Evolutionary conservation across 2,113 vertebrate genomes (phyloP), one percentile per base, ranked within the genome.

Genomic region (Triplophysa dalaica): DNA sequence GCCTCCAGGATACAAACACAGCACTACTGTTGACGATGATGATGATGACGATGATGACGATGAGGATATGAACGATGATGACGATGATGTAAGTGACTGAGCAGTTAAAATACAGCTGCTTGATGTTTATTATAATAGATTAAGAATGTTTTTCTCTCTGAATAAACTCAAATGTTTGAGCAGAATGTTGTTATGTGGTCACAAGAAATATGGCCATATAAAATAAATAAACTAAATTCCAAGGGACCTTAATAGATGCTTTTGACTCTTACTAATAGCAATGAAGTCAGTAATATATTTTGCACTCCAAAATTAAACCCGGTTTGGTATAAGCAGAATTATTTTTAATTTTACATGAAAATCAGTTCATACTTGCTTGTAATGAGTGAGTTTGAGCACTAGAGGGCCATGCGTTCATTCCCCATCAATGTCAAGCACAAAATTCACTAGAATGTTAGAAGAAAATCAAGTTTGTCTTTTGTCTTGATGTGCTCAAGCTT

Each of bases 51-150:
- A 93, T 22, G 93, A 93, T 3, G 93, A 93, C 26, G 93, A 93
- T 3, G 93, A 93, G 0, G 90, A 92, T 4, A 82, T 74, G 1
- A 74, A 85, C 3, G 83, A 89, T 2, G 92, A 93, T 1, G 93
- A 93, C 0, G 93, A 95, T 79, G 92, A 94, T 48, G 96, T 98
- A 92, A 91, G 96, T 95, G 38, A 38, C 33, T 1, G 33, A 38
- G 6, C 33, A 38, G 33, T 38, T 38, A 38, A 12, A 0, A 11
- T 9, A 43, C 1, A 43, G 8, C 43, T 43, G 10, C 8, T 43
- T 43, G 9, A 43, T 7, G 10, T 45, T 45, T 45, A 45, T 45
- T 45, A 41, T 75, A 38, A 21, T 26, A 45, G 14, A 41, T 22
- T 56, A 60, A 41, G 5, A 11, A 14, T 22, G 12, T 43, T 76